A percentile compares a stretch with the other conserved stretches of the same genome.
Evolutionary conservation across 2,113 vertebrate species (phyloP).

Genomic region (Lagopus muta): DNA sequence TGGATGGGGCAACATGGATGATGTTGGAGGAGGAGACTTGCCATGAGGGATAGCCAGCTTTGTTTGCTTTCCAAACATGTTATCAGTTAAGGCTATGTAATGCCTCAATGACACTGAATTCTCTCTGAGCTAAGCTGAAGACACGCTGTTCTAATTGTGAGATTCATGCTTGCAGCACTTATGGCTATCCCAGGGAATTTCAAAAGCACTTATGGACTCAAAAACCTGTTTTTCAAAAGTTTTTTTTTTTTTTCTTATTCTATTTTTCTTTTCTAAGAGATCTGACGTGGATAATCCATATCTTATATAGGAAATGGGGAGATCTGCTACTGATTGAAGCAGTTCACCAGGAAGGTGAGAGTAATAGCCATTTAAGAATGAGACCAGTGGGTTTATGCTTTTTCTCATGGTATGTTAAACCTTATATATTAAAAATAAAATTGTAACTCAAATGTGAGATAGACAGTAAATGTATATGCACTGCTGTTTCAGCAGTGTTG

Average conservation of each 20-base stretch:
- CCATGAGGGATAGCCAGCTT: neutral
- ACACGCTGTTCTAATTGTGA: neutral
- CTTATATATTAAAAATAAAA: neutral
- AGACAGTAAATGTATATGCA: neutral
- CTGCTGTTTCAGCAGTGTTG: neutral
- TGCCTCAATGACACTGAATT: neutral
- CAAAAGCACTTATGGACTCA: neutral
- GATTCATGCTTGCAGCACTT: neutral
- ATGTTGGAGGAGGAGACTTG: neutral
- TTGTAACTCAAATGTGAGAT: neutral
- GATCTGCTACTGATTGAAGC: fast-evolving
- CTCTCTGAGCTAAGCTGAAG: neutral
- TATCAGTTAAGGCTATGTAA: neutral
- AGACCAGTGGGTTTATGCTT: neutral
- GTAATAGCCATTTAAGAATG: neutral
- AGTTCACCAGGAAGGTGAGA: neutral
- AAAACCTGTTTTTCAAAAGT: neutral
- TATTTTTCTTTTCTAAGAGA: neutral
- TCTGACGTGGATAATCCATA: neutral
- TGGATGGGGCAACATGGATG: neutral
- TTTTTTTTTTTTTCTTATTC: neutral
- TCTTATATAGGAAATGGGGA: neutral
- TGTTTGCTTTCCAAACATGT: neutral
- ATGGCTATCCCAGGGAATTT: neutral
- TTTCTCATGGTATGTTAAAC: neutral